A percentile compares a stretch with the other conserved stretches of the same genome.
These are phyloP conservation scores for Amphibalanus amphitrite DNA, from an alignment of 1,140 invertebrate species.

Conservation along the genomic window DNA sequence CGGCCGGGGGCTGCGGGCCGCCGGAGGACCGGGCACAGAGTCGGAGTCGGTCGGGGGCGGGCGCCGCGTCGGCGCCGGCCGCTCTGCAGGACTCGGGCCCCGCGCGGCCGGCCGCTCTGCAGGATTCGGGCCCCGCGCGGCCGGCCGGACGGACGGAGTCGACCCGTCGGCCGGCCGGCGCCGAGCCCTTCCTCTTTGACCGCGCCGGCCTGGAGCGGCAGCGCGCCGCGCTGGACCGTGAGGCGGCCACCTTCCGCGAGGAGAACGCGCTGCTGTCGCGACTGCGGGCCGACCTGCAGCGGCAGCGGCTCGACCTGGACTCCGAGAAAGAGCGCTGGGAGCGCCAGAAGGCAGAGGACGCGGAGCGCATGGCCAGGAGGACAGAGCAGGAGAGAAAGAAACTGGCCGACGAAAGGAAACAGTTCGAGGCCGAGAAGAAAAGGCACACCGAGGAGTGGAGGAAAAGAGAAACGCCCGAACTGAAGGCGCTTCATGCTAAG, in stretches of 20 bases:
- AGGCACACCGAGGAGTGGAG: background rate
- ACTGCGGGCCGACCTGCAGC: background rate
- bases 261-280: background rate
- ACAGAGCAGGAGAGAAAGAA: constrained; percentile 9
- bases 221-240: background rate
- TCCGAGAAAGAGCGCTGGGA: background rate
- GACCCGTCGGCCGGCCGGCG: no score
- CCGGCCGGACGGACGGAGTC: no score
- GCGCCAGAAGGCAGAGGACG: background rate
- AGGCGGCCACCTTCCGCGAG: background rate
- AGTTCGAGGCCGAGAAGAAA: constrained; percentile 11
- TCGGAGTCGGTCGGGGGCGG: no score
- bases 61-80: no score
- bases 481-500: background rate
- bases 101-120: no score
- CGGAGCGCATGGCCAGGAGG: constrained; percentile 7
- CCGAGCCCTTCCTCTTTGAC: background rate
- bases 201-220: background rate
- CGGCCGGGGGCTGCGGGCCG: no score
- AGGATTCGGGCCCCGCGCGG: no score
- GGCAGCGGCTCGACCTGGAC: background rate
- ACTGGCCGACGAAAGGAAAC: constrained; percentile 12
- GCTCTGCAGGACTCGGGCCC: no score
- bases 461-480: background rate
- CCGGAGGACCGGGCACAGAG: no score